Evolutionary conservation across 2,113 vertebrate species (phyloP).

Genomic region (Polyodon spathula): DNA sequence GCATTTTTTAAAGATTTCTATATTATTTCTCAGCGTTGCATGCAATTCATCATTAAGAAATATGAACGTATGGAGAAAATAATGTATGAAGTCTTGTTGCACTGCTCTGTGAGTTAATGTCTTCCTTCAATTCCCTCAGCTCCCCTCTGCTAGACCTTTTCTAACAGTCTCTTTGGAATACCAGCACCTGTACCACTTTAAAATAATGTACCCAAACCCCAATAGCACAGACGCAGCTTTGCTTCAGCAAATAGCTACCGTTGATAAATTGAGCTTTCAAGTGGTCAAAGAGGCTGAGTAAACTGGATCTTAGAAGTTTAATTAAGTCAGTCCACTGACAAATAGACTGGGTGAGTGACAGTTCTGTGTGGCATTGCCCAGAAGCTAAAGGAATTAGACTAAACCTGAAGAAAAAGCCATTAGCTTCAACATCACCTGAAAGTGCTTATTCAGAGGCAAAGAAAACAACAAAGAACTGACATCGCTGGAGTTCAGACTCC

Average conservation of each 20-base stretch:
- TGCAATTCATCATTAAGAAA: too few species aligned
- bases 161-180: neutral
- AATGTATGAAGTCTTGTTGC: too few species aligned
- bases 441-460: slow-evolving; percentile 7
- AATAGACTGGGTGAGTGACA: slow-evolving; percentile 14
- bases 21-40: too few species aligned
- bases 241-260: neutral
- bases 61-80: too few species aligned
- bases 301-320: slow-evolving; percentile 9
- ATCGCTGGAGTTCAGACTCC: slow-evolving; percentile 1
- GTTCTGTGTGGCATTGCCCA: neutral
- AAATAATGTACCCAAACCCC: neutral
- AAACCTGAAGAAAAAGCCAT: neutral
- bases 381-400: slow-evolving; percentile 14
- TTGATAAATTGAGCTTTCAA: slow-evolving; percentile 6
- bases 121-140: too few species aligned
- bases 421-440: slow-evolving; percentile 6
- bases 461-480: slow-evolving; percentile 3
- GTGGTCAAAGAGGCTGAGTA: slow-evolving; percentile 7
- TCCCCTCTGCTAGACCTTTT: neutral
- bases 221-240: neutral
- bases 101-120: too few species aligned
- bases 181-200: neutral
- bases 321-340: slow-evolving; percentile 12
- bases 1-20: too few species aligned